Conservation (phyloP, 2,113 vertebrate species). For the Pluvialis apricaria region DNA sequence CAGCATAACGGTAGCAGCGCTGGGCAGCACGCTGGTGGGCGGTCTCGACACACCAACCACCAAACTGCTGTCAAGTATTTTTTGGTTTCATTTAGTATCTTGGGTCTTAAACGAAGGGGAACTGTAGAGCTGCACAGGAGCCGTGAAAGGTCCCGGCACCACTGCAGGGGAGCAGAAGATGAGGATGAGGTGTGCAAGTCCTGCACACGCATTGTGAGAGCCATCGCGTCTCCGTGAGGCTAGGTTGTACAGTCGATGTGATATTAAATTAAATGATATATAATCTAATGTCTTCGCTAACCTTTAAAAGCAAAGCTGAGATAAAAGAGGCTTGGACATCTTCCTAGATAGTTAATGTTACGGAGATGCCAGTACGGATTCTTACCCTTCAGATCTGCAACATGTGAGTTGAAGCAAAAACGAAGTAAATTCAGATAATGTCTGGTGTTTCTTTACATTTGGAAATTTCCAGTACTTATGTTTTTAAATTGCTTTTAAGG, state of each 20-base stretch:
- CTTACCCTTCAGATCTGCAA: not conserved
- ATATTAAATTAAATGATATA: not conserved
- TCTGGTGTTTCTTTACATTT: not conserved
- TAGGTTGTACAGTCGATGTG: not conserved
- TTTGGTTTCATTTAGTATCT: not conserved
- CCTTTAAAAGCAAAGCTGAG: not conserved
- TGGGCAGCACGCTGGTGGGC: not conserved
- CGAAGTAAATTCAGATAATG: not conserved
- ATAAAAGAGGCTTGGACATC: not conserved
- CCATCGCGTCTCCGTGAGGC: fast-evolving
- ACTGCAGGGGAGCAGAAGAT: not conserved
- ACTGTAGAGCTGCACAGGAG: not conserved
- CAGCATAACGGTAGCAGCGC: fast-evolving
- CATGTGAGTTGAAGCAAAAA: not conserved
- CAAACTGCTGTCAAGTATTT: not conserved
- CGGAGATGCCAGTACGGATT: not conserved
- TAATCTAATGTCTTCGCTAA: not conserved
- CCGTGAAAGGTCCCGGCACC: not conserved
- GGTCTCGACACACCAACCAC: not conserved
- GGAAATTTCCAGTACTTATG: not conserved
- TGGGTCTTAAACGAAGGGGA: not conserved
- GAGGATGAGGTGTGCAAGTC: not conserved
- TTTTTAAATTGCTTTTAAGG: not conserved
- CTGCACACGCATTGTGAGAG: not conserved
- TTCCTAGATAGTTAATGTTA: not conserved